phyloP scores from a whole-genome alignment of 2,797 vertebrate species.

The Arrhamphus sclerolepis region DNA sequence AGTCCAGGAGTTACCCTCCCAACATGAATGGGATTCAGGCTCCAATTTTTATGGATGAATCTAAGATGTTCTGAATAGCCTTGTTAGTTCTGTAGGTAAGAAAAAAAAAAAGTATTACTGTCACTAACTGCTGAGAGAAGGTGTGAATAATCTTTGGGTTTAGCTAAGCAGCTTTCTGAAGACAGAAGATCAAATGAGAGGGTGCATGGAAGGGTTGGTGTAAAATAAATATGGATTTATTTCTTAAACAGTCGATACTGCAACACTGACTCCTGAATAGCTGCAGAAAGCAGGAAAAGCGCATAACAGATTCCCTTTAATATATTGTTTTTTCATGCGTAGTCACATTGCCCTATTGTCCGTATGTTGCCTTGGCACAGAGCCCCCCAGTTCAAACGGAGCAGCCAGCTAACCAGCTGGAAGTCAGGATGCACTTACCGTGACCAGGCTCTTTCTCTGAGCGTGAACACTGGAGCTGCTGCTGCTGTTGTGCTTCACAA shows the following conservation, averaged over 20 bases:
- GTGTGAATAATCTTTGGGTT: background rate
- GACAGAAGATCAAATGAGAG: background rate
- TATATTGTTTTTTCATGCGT: slow-evolving; percentile 5
- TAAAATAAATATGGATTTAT: background rate
- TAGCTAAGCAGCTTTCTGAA: too few relatives aligned
- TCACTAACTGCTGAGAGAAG: background rate
- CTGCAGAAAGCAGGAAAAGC: background rate
- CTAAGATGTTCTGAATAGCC: too few relatives aligned
- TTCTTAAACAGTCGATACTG: background rate
- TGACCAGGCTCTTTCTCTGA: slow-evolving; percentile 38
- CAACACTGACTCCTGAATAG: background rate
- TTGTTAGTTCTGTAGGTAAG: too few relatives aligned
- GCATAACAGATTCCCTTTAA: background rate
- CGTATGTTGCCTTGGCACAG: slow-evolving; percentile 35
- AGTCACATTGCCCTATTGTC: slow-evolving; percentile 16
- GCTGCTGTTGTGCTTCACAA: slow-evolving; percentile 49
- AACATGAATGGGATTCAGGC: too few relatives aligned
- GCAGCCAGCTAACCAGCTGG: slow-evolving; percentile 51
- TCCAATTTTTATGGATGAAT: too few relatives aligned
- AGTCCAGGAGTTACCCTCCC: too few relatives aligned
- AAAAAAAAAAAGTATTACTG: background rate
- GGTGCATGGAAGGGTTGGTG: background rate
- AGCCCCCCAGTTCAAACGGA: slow-evolving; percentile 38
- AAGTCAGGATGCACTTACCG: slow-evolving; percentile 40
- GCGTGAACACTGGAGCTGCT: slow-evolving; percentile 44